These are phyloP conservation scores for Morpho deidamia DNA, from an alignment of 2,888 invertebrate genomes.

Conservation along the genomic window DNA sequence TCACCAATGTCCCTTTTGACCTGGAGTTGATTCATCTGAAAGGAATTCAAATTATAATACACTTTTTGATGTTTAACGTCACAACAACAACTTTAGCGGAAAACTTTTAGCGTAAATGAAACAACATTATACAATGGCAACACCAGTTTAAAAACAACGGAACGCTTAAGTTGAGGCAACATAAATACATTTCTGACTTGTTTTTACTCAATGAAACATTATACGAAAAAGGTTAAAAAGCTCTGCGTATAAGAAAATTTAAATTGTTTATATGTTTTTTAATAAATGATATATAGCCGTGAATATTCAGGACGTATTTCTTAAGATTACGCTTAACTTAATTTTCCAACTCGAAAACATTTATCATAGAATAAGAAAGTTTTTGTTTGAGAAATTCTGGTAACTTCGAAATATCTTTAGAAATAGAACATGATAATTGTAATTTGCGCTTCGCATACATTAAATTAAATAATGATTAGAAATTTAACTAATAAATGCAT, in stretches of 20 bases:
- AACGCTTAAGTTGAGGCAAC: neutral
- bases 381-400: neutral
- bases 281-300: too few relatives aligned
- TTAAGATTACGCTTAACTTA: neutral
- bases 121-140: constrained; percentile 2
- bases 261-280: too few relatives aligned
- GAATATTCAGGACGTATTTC: neutral
- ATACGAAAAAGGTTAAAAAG: neutral
- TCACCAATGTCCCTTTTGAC: too few relatives aligned
- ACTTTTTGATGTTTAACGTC: neutral
- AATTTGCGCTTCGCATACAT: too few relatives aligned
- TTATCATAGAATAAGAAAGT: constrained; percentile 1
- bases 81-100: neutral
- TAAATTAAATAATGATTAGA: too few relatives aligned
- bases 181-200: constrained; percentile 1
- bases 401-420: neutral
- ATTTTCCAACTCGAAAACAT: neutral
- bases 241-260: too few relatives aligned
- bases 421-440: too few relatives aligned
- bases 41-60: neutral
- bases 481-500: too few relatives aligned
- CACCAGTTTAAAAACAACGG: constrained; percentile 2
- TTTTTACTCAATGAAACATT: neutral
- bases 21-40: too few relatives aligned
- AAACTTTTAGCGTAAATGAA: constrained; percentile 1